Evolutionary conservation across 2,888 invertebrate species (phyloP), one percentile per base, ranked within the genome.

Genomic region (Sarcophaga rosellei): DNA sequence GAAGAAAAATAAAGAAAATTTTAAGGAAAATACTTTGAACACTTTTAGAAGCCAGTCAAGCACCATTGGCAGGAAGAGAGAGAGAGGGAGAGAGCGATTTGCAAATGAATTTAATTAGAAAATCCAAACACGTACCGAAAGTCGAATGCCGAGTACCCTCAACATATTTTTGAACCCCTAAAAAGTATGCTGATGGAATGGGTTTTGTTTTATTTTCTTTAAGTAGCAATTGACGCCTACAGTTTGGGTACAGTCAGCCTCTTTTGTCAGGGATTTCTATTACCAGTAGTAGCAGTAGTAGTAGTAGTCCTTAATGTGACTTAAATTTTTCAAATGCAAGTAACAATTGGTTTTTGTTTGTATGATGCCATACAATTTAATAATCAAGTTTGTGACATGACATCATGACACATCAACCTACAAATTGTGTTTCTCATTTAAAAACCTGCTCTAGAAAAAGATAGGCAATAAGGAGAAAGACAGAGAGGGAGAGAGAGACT

Each of bases 101-200:
- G 57, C 44, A 59, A 80, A 61, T 45, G 20, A 74, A 66, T 53
- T 74, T 68, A 74, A 74, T 81, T 74, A 81, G 4, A 61, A 68
- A 81, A 68, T 74, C 68, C 61, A 74, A 74, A 35, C 81, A 81
- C 81, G 74, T 81, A 61, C 35, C 8, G 8, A 35, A 35, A 35
- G 35, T 35, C 35, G 35, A 35, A 8, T 35, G 35, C 35, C 35
- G 35, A 35, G 35, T 35, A 35, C 35, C 10, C 4, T 35, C 35
- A 10, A 35, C 35, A 35, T 35, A 35, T 35, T 35, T 35, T 35
- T 35, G 35, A 35, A 6, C 0, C 35, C 0, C 35, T 35, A 6
- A 6, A 35, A 35, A 35, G 35, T 35, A 35, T 35, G 35, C 10
- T 35, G 35, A 35, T 35, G 35, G 8, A 0, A 35, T 35, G 35